These are phyloP conservation scores for Oriolus oriolus DNA, from an alignment of 2,113 vertebrate genomes.

Conservation along the genomic window DNA sequence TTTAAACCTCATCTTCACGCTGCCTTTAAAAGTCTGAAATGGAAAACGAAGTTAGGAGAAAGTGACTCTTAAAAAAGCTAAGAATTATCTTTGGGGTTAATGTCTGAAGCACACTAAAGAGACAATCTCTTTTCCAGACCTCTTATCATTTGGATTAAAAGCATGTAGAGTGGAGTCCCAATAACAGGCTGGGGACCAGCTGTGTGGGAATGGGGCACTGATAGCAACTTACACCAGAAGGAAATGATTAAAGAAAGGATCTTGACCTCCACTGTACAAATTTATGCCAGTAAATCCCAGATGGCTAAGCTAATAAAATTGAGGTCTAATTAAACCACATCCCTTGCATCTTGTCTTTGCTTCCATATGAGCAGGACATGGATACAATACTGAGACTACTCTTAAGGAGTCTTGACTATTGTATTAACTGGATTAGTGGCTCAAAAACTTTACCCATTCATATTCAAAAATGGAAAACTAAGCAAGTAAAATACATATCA, in stretches of 20 bases:
- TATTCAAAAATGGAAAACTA: neutral
- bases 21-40: neutral
- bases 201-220: conserved; percentile 12
- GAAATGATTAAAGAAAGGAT: conserved; percentile 53
- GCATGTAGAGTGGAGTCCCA: neutral
- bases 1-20: neutral
- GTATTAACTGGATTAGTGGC: neutral
- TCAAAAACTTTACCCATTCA: neutral
- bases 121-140: neutral
- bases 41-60: conserved; percentile 4
- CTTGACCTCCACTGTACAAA: conserved; percentile 58
- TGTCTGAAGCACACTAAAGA: neutral
- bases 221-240: conserved; percentile 6
- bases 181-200: conserved; percentile 25
- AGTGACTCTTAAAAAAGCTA: conserved; percentile 8
- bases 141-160: neutral
- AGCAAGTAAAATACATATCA: neutral
- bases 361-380: conserved; percentile 5
- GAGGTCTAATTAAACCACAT: conserved; percentile 62
- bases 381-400: neutral
- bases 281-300: conserved; percentile 58
- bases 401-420: neutral
- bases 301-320: conserved; percentile 54
- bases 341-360: conserved; percentile 46
- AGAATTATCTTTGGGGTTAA: neutral